Percentiles rank a stretch among this genome's conserved stretches.
phyloP scores from a whole-genome alignment of 2,113 vertebrate species.

The Neomonachus schauinslandi region DNA sequence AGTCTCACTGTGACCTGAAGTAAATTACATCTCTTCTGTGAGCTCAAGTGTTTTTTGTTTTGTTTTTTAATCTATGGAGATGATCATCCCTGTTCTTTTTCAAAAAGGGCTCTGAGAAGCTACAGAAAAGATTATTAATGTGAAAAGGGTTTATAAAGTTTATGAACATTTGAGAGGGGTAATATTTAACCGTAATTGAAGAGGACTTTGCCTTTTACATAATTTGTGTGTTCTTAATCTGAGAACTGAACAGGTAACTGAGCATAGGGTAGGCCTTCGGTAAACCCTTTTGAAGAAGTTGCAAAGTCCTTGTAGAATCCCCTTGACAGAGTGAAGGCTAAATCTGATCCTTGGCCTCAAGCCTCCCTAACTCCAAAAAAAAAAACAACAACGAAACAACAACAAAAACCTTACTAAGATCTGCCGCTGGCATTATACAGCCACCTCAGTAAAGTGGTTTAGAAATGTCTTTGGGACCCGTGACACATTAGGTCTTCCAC shows the following conservation, averaged over 20 bases:
- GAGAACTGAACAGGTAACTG: not conserved
- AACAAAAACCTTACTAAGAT: not conserved
- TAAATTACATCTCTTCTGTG: not conserved
- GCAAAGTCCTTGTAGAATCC: not conserved
- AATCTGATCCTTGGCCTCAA: not conserved
- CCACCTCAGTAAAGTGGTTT: not conserved
- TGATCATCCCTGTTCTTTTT: not conserved
- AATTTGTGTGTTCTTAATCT: conserved; percentile 12
- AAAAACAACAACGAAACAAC: not conserved
- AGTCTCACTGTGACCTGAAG: not conserved
- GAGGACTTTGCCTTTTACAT: conserved; percentile 12
- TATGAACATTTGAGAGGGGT: not conserved
- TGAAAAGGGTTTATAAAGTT: not conserved
- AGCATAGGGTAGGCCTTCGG: not conserved
- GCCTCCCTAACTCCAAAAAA: not conserved
- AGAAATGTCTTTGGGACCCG: not conserved
- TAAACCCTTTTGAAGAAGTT: not conserved
- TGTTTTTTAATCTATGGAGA: not conserved
- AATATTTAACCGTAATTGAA: not conserved
- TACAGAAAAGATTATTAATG: not conserved
- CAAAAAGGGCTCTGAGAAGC: not conserved
- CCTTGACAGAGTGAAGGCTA: not conserved
- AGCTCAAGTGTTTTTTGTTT: not conserved
- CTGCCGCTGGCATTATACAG: not conserved
- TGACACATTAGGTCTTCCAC: not conserved